Evolutionary conservation across 2,888 invertebrate species (phyloP), one percentile per base, ranked within the genome.

Genomic region (Aromia moschata): DNA sequence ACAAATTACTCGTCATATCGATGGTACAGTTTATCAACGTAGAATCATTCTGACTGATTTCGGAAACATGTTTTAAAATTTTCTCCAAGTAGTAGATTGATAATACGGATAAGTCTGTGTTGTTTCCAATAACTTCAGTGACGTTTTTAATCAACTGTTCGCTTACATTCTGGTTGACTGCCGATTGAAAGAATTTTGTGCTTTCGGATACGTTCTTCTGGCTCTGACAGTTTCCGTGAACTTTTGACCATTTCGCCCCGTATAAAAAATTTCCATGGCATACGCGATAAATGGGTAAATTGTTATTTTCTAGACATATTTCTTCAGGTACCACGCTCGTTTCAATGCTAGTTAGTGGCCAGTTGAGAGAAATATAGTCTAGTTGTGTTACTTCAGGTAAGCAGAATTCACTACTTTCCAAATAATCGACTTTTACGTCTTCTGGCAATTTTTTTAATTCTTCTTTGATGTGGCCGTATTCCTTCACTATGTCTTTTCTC

Each of bases 191-290:
- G n/a, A 57, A 56, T 51, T 64, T 60, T 0, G 72, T 71, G 2
- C 58, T 56, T n/a, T 56, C 47, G n/a, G 69, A 61, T 38, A 66
- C 10, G 14, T 58, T 14, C n/a, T 49, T 25, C 16, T 61, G 55
- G 17, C 53, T 52, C 5, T 62, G 52, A 56, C 78, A 78, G 2
- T 53, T 46, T 14, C 80, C 79, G 0, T 83, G 70, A 5, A 69
- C 58, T 1, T 76, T 56, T 25, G 82, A 81, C 89, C 89, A 89
- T 43, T 70, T 65, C 16, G 84, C 85, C 9, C 89, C 89, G 3
- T 79, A 68, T 2, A 85, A 70, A 71, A 87, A 88, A 56, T 85
- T 81, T 1, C 89, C 89, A 5, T 70, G 52, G 69, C 89, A 89
- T 51, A 77, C 77, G 65, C 88, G 80, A 17, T 82, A 84, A 1